Conservation (phyloP, 2,113 vertebrate species). For the Gavialis gangeticus region DNA sequence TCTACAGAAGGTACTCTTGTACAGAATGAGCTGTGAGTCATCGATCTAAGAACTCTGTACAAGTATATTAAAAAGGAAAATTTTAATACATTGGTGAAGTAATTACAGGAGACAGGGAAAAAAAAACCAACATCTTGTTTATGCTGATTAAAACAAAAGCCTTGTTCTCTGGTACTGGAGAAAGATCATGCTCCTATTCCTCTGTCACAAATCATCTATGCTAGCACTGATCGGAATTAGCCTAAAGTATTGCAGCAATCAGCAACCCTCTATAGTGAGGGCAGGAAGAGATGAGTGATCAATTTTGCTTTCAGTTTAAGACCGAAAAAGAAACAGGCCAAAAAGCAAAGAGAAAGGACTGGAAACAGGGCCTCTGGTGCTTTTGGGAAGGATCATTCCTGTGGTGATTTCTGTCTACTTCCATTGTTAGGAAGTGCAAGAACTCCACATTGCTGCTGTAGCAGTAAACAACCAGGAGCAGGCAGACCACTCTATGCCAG, state of each 20-base stretch:
- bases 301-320: neutral
- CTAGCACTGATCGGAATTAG: neutral
- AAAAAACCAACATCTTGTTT: neutral
- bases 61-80: constrained; percentile 17
- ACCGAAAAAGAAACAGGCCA: neutral
- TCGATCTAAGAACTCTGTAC: constrained; percentile 7
- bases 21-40: constrained; percentile 41
- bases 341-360: neutral
- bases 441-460: too few species aligned
- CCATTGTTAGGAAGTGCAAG: too few species aligned
- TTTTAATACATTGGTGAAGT: constrained; percentile 44
- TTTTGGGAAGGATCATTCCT: neutral
- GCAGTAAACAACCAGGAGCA: too few species aligned
- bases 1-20: neutral
- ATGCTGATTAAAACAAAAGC: neutral
- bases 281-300: neutral
- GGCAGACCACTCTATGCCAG: too few species aligned
- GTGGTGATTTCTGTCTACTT: neutral
- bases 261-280: neutral
- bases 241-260: constrained; percentile 12
- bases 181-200: constrained; percentile 2
- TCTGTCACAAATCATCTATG: neutral
- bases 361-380: neutral
- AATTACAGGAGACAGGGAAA: constrained; percentile 40
- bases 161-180: neutral